Percentiles rank a stretch among this genome's conserved stretches.
These are phyloP conservation scores for Campylomormyrus tamandua DNA, from an alignment of 2,113 vertebrate species.

Conservation along the genomic window DNA sequence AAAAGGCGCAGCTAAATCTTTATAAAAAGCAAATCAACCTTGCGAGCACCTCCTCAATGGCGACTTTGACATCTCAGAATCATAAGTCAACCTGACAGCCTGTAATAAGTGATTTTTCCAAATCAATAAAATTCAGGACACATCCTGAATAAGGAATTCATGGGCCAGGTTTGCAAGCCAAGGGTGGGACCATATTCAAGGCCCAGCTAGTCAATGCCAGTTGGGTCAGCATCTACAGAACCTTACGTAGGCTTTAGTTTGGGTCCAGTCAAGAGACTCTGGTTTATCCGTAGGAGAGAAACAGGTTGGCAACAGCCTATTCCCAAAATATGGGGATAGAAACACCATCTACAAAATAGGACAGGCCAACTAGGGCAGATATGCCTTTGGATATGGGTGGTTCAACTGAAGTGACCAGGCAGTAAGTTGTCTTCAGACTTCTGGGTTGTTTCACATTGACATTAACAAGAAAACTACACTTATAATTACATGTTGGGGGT, in stretches of 20 bases:
- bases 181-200: not conserved
- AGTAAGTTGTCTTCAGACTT: constrained; percentile 30
- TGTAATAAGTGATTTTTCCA: not conserved
- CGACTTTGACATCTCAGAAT: not conserved
- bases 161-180: not conserved
- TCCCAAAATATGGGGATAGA: not conserved
- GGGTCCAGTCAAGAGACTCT: too few species aligned
- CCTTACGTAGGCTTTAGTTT: not conserved
- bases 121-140: not conserved
- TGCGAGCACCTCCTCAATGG: not conserved
- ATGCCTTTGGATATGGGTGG: constrained; percentile 33
- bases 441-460: constrained; percentile 28
- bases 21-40: not conserved
- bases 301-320: constrained; percentile 1
- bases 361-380: not conserved
- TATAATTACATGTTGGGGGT: constrained; percentile 25
- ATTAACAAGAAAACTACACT: constrained; percentile 34
- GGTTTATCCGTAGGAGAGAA: not conserved
- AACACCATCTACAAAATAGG: not conserved
- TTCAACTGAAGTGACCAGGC: constrained; percentile 30
- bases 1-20: not conserved
- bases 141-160: not conserved
- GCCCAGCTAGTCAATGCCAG: not conserved
- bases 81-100: not conserved
- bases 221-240: not conserved